These are phyloP conservation scores for Eupithecia abbreviata DNA, from an alignment of 2,888 invertebrate genomes.

Conservation along the genomic window DNA sequence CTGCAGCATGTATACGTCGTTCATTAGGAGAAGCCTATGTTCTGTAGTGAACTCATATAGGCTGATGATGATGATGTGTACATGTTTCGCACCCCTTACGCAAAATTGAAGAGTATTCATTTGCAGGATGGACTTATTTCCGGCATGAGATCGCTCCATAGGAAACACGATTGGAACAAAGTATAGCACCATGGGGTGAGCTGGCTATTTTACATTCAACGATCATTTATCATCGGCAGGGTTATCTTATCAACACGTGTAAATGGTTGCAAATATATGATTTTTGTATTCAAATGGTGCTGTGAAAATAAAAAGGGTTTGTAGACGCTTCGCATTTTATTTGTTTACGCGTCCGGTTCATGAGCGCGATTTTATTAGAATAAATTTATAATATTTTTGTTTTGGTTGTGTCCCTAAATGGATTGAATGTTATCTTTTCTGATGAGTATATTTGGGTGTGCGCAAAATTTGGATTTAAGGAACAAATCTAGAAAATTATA, in stretches of 20 bases:
- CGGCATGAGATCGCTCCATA: slow-evolving; percentile 79
- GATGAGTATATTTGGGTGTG: background rate
- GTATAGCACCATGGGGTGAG: slow-evolving; percentile 60
- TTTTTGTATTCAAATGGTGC: slow-evolving; percentile 36
- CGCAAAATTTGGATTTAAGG: background rate
- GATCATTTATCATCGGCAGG: slow-evolving; percentile 65
- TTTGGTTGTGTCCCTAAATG: background rate
- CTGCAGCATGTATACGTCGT: too few relatives aligned
- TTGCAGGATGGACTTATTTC: slow-evolving; percentile 82
- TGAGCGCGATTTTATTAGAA: background rate
- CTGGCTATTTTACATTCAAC: slow-evolving; percentile 69
- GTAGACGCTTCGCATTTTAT: slow-evolving; percentile 2
- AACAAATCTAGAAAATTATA: too few relatives aligned
- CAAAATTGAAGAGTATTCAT: slow-evolving; percentile 81
- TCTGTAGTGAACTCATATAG: too few relatives aligned
- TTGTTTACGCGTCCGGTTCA: background rate
- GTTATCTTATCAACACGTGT: slow-evolving; percentile 53
- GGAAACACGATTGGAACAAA: slow-evolving; percentile 82
- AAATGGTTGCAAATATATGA: slow-evolving; percentile 25
- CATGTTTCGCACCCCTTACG: slow-evolving; percentile 60
- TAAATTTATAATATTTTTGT: background rate
- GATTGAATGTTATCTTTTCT: background rate
- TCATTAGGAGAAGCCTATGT: too few relatives aligned
- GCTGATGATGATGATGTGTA: background rate
- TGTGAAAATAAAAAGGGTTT: slow-evolving; percentile 11